Evolutionary conservation across 2,113 vertebrate species (phyloP).

Genomic region (Aspiorhynchus laticeps): DNA sequence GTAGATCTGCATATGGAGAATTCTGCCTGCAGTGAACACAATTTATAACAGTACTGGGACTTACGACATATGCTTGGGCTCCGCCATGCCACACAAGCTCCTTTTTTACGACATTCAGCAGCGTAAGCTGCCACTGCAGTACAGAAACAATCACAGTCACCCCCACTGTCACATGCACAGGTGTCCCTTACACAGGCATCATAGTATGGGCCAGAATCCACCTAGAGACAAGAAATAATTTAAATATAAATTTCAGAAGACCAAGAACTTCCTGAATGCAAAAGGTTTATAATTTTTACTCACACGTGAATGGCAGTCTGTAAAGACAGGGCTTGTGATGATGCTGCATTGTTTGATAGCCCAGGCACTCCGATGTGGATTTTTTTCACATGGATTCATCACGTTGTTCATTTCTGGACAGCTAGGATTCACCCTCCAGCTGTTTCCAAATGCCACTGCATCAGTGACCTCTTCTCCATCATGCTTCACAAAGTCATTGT

Average conservation of each 20-base stretch:
- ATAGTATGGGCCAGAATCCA: constrained; percentile 82
- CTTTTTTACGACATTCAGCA: constrained; percentile 80
- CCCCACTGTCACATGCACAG: constrained; percentile 88
- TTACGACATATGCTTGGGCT: constrained; percentile 89
- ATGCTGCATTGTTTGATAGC: constrained; percentile 82
- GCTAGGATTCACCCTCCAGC: constrained; percentile 80
- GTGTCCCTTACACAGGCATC: constrained; percentile 87
- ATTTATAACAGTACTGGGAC: constrained; percentile 57
- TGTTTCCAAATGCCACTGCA: constrained; percentile 83
- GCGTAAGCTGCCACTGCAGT: constrained; percentile 91
- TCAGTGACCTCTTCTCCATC: constrained; percentile 79
- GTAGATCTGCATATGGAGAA: neutral
- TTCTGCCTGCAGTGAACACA: neutral
- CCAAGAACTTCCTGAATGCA: neutral
- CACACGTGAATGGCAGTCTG: constrained; percentile 79
- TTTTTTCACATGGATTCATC: constrained; percentile 73
- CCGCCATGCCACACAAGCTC: constrained; percentile 86
- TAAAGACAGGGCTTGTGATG: constrained; percentile 77
- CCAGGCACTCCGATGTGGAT: constrained; percentile 82
- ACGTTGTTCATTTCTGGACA: constrained; percentile 73
- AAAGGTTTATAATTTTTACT: constrained; percentile 23
- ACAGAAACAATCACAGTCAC: constrained; percentile 94
- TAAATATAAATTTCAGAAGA: neutral
- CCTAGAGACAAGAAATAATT: constrained; percentile 66
- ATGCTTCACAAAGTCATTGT: constrained; percentile 86